Percentiles rank a stretch among this genome's conserved stretches.
phyloP scores from a whole-genome alignment of 2,797 vertebrate species.

The Malurus splendens region DNA sequence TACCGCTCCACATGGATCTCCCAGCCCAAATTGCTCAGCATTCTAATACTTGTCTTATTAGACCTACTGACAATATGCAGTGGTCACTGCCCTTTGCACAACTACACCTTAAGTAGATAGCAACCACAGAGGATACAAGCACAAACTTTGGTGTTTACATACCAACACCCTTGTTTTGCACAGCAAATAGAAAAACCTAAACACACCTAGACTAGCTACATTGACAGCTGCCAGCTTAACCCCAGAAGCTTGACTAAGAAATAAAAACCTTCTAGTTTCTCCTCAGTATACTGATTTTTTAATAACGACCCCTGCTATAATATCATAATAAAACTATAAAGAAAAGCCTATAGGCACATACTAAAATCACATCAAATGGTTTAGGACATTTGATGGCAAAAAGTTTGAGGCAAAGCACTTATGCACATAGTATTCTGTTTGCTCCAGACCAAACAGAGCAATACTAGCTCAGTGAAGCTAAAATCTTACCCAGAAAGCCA shows the following conservation, averaged over 20 bases:
- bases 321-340: neutral
- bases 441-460: neutral
- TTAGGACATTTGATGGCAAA: neutral
- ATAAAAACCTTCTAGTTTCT: neutral
- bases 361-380: neutral
- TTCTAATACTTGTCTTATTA: neutral
- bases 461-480: neutral
- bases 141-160: neutral
- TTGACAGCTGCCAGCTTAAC: neutral
- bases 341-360: fast-evolving
- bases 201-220: neutral
- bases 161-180: neutral
- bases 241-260: neutral
- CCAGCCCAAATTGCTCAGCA: neutral
- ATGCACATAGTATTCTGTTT: neutral
- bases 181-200: neutral
- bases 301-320: neutral
- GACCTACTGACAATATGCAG: neutral
- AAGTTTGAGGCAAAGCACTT: neutral
- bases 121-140: neutral
- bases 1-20: neutral
- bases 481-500: neutral
- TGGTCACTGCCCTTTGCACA: neutral
- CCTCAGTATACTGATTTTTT: neutral
- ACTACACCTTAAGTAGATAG: neutral